phyloP scores from a whole-genome alignment of 2,113 vertebrate genomes.

The Anseranas semipalmata region DNA sequence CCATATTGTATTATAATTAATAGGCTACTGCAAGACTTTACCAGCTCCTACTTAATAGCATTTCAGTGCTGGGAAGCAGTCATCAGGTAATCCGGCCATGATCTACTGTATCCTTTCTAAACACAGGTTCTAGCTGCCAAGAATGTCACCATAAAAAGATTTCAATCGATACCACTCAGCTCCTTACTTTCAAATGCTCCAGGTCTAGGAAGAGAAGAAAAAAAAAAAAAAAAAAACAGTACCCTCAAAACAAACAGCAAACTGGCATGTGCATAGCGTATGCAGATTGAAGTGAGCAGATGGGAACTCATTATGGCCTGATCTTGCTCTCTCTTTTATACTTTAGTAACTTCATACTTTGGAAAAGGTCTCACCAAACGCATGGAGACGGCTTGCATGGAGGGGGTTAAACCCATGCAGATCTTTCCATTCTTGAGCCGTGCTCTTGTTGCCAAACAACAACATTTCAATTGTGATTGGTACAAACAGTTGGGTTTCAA shows the following conservation, averaged over 20 bases:
- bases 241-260: constrained; percentile 62
- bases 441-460: constrained; percentile 59
- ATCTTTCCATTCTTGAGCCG: constrained; percentile 45
- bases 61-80: constrained; percentile 58
- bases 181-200: constrained; percentile 36
- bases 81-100: constrained; percentile 54
- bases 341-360: constrained; percentile 46
- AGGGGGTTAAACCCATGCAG: constrained; percentile 48
- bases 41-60: constrained; percentile 60
- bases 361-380: constrained; percentile 37
- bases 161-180: constrained; percentile 53
- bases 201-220: constrained; percentile 47
- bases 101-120: constrained; percentile 49
- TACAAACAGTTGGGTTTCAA: constrained; percentile 63
- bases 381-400: neutral
- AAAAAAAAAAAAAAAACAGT: neutral
- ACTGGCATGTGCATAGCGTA: constrained; percentile 34
- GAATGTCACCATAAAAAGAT: constrained; percentile 48
- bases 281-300: constrained; percentile 64
- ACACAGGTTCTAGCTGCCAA: constrained; percentile 61
- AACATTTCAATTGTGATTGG: constrained; percentile 67
- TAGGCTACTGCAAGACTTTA: constrained; percentile 59
- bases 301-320: constrained; percentile 59
- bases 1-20: constrained; percentile 59
- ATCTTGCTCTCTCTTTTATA: constrained; percentile 50